These are phyloP conservation scores for Drosophila kambysellisi DNA, from an alignment of 2,888 invertebrate genomes.

Conservation along the genomic window DNA sequence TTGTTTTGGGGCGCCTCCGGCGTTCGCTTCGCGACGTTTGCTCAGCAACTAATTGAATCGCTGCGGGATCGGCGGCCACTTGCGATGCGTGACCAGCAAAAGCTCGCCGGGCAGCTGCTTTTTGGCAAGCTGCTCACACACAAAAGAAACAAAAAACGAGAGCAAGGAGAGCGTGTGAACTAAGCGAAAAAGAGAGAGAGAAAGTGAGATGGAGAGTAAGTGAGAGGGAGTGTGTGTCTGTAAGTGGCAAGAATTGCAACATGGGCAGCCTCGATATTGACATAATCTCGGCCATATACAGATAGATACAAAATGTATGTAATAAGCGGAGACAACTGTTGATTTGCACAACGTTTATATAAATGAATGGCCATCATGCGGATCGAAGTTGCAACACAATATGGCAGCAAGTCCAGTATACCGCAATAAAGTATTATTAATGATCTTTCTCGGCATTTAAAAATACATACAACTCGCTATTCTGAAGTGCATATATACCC, in stretches of 20 bases:
- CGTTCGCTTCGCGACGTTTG: constrained; percentile 60
- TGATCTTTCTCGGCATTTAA: constrained; percentile 71
- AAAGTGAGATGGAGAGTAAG: background rate
- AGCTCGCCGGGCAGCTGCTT: constrained; percentile 56
- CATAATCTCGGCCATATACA: constrained; percentile 44
- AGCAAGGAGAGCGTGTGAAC: constrained; percentile 2
- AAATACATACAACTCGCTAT: constrained; percentile 64
- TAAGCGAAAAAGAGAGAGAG: background rate
- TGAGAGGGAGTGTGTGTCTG: constrained; percentile 2
- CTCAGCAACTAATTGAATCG: constrained; percentile 61
- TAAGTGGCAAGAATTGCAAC: constrained; percentile 48
- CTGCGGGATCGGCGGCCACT: constrained; percentile 33
- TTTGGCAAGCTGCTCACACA: constrained; percentile 44
- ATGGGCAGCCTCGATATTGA: constrained; percentile 52
- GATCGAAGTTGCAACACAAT: constrained; percentile 50
- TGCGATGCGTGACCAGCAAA: constrained; percentile 61
- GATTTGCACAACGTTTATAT: constrained; percentile 44
- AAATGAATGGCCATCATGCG: constrained; percentile 43
- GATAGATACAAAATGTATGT: constrained; percentile 11
- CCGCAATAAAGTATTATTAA: constrained; percentile 73
- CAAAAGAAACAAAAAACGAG: constrained; percentile 3
- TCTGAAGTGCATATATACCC: constrained; percentile 52
- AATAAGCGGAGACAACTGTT: constrained; percentile 55
- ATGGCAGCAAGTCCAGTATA: constrained; percentile 28
- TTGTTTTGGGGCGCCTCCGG: constrained; percentile 54